These are phyloP conservation scores for Acanthiza pusilla DNA, from an alignment of 2,797 vertebrate genomes.

Conservation along the genomic window DNA sequence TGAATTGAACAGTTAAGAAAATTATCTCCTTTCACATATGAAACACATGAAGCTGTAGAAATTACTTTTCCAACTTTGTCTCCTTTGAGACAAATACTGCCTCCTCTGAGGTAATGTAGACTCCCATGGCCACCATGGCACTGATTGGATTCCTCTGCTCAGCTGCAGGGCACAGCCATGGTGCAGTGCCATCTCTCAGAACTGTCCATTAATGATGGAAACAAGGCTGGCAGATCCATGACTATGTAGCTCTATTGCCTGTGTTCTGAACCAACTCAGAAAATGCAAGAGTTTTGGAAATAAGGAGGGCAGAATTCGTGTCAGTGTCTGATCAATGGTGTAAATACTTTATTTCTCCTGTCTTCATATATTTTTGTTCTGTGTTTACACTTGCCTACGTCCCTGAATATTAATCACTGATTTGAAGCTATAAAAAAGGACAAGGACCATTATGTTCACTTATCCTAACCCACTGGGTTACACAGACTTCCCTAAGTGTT, in stretches of 20 bases:
- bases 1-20: neutral
- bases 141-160: neutral
- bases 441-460: neutral
- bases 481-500: neutral
- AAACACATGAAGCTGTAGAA: neutral
- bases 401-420: neutral
- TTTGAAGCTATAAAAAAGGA: neutral
- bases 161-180: neutral
- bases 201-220: neutral
- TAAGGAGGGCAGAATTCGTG: neutral
- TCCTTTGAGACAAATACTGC: neutral
- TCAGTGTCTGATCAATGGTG: neutral
- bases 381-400: neutral
- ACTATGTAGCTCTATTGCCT: accelerated
- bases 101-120: neutral
- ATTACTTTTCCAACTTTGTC: neutral
- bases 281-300: neutral
- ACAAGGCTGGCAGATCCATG: neutral
- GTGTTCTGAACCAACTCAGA: neutral
- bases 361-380: neutral
- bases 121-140: neutral
- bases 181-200: neutral
- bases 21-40: neutral
- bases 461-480: neutral
- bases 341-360: neutral